Evolutionary conservation across 2,113 vertebrate species (phyloP).

Genomic region (Calyptommatus sinebrachiatus): DNA sequence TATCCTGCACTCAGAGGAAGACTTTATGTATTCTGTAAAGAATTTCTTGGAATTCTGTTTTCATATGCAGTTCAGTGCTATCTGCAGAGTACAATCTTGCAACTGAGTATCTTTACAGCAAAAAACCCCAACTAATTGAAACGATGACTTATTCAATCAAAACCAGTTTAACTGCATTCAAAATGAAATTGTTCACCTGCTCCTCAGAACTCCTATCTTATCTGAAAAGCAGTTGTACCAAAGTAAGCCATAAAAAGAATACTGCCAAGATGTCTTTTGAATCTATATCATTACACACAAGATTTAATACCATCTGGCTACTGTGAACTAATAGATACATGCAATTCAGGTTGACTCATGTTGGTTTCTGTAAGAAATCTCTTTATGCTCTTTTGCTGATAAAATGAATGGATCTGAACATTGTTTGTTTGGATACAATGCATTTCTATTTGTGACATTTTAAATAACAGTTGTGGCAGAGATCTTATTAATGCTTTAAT

Average conservation of each 20-base stretch:
- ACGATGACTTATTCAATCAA: neutral
- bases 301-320: neutral
- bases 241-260: neutral
- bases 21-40: neutral
- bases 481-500: neutral
- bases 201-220: neutral
- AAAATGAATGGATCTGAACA: neutral
- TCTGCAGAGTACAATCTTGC: neutral
- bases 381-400: neutral
- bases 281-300: neutral
- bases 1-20: neutral
- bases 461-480: neutral
- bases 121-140: slow-evolving; percentile 22
- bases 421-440: neutral
- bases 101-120: slow-evolving; percentile 16
- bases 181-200: slow-evolving; percentile 7
- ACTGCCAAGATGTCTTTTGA: neutral
- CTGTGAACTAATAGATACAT: neutral
- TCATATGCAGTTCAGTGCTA: neutral
- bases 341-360: neutral
- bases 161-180: slow-evolving; percentile 8
- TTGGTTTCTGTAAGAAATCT: neutral
- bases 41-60: neutral
- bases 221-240: slow-evolving; percentile 1
- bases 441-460: neutral